Evolutionary conservation across 2,113 vertebrate genomes (phyloP), one percentile per base, ranked within the genome.

Genomic region (Pimephales promelas): DNA sequence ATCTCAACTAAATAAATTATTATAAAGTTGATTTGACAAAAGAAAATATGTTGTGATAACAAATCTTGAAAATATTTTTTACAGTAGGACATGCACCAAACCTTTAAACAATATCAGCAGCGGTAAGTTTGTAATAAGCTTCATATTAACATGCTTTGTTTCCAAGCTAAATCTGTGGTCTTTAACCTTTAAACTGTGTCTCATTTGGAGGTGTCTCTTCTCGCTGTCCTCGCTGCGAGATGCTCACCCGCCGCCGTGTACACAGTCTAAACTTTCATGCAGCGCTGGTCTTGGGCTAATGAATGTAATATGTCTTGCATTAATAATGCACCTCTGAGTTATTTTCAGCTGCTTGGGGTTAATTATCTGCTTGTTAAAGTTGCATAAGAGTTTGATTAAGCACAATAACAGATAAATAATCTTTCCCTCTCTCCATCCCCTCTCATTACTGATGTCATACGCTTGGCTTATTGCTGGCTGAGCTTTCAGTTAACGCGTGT

Each of bases 361-460:
- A 83, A 86, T 88, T 85, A 85, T 87, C 82, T 88, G 83, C 80
- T 83, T 85, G 83, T 87, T 88, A 87, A 87, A 88, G 79, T 85
- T 87, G 80, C 85, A 85, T 70, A 83, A 83, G 85, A 85, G 62
- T 79, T 36, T 70, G 83, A 82, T 79, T 71, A 85, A 79, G 71
- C 36, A 66, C 83, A 64, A 85, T 87, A 79, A 72, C 74, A 76
- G 75, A 56, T 85, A 85, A 85, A 74, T 64, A 84, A 81, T 82
- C 73, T 86, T 70, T 31, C 14, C 45, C 57, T 68, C 47, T 49
- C 49, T 68, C 11, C 56, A 79, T 80, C 74, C 79, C 70, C 75
- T 82, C 54, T 76, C 79, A 83, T 84, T 84, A 40, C 49, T 77
- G 74, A 36, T 77, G 40, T 66, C 59, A 79, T 24, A 79, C 26